Evolutionary conservation across 1,140 invertebrate species (phyloP).

Genomic region (Magallana angulata): DNA sequence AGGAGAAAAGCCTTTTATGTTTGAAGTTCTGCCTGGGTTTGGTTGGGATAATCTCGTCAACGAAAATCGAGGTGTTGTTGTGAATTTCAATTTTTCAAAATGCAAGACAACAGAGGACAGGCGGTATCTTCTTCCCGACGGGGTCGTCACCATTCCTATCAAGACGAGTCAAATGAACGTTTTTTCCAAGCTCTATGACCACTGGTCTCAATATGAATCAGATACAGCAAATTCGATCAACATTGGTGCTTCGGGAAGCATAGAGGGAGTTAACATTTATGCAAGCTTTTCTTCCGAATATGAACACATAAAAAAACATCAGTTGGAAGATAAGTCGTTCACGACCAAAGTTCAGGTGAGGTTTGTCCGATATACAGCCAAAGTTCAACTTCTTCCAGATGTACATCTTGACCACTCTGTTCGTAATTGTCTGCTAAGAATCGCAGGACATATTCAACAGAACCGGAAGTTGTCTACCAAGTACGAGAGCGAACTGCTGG

Average conservation of each 20-base stretch:
- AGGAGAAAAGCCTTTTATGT: not conserved
- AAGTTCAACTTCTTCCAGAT: conserved; percentile 65
- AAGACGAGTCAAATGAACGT: conserved; percentile 65
- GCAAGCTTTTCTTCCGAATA: conserved; percentile 69
- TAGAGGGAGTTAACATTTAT: conserved; percentile 57
- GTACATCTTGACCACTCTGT: conserved; percentile 59
- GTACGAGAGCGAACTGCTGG: conserved; percentile 67
- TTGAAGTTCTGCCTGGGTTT: conserved; percentile 65
- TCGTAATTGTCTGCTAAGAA: conserved; percentile 59
- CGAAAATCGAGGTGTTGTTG: conserved; percentile 61
- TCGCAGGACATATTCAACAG: conserved; percentile 58
- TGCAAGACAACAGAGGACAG: conserved; percentile 69
- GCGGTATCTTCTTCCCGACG: conserved; percentile 65
- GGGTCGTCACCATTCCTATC: conserved; percentile 58
- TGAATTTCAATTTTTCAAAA: conserved; percentile 55
- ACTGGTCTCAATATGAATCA: conserved; percentile 70
- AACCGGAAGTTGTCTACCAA: conserved; percentile 63
- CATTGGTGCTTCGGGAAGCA: conserved; percentile 56
- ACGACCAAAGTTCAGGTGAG: conserved; percentile 68
- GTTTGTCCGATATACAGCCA: conserved; percentile 66
- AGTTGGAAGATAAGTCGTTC: conserved; percentile 65
- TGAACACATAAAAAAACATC: conserved; percentile 59
- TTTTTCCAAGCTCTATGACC: conserved; percentile 64
- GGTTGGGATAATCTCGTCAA: conserved; percentile 72
- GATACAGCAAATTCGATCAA: conserved; percentile 67